phyloP scores from a whole-genome alignment of 2,888 invertebrate genomes.

The Polydrusus tereticollis region DNA sequence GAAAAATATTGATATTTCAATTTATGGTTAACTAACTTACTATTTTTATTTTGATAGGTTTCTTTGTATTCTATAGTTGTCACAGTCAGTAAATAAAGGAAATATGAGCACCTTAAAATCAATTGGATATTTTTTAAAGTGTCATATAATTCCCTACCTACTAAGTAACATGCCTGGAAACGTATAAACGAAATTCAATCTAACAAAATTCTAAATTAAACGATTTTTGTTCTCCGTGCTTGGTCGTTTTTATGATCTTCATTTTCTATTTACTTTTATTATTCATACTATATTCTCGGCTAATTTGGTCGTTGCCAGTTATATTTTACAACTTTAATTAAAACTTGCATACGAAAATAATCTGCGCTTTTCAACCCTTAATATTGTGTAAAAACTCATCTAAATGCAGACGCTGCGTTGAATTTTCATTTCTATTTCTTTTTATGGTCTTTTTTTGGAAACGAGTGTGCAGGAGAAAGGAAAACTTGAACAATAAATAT shows the following conservation, averaged over 20 bases:
- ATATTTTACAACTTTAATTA: slow-evolving; percentile 63
- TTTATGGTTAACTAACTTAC: too few species aligned
- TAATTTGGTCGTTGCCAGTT: slow-evolving; percentile 60
- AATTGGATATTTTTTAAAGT: too few species aligned
- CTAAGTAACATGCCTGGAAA: too few species aligned
- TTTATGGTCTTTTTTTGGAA: slow-evolving; percentile 48
- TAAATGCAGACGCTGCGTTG: slow-evolving; percentile 58
- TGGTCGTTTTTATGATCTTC: background rate
- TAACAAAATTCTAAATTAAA: background rate
- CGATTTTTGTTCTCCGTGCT: background rate
- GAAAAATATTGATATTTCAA: too few species aligned
- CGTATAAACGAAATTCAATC: background rate
- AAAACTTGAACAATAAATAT: background rate
- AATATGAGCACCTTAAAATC: too few species aligned
- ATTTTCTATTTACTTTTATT: slow-evolving; percentile 7
- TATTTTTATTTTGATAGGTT: too few species aligned
- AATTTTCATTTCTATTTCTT: slow-evolving; percentile 53
- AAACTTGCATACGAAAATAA: slow-evolving; percentile 62
- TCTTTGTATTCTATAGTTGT: too few species aligned
- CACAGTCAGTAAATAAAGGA: too few species aligned
- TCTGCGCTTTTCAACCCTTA: slow-evolving; percentile 58
- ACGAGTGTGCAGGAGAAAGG: background rate
- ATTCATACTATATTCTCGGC: slow-evolving; percentile 47
- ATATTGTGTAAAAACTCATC: slow-evolving; percentile 58
- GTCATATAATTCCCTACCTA: too few species aligned